Percentiles rank a stretch among this genome's conserved stretches.
These are phyloP conservation scores for Tupaia chinensis DNA, from an alignment of 2,113 vertebrate genomes.

Conservation along the genomic window DNA sequence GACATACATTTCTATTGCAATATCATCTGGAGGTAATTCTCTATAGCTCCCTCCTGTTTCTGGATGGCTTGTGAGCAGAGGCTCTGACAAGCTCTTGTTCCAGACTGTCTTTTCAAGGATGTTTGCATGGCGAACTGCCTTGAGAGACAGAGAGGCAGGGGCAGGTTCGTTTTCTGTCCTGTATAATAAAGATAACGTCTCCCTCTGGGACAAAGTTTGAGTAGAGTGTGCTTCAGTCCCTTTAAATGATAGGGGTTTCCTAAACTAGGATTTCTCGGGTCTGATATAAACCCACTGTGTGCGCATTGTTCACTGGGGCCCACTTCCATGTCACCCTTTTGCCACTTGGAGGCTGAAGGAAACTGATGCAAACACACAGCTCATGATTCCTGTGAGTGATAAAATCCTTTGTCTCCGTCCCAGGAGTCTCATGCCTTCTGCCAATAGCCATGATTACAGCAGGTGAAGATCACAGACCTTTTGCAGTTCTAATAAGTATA, in stretches of 20 bases:
- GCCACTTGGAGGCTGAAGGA: not conserved
- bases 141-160: not conserved
- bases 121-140: not conserved
- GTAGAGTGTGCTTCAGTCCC: not conserved
- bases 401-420: not conserved
- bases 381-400: not conserved
- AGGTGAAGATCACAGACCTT: not conserved
- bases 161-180: not conserved
- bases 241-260: conserved; percentile 20
- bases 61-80: not conserved
- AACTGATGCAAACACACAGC: not conserved
- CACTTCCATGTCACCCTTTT: not conserved
- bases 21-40: not conserved
- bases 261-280: not conserved
- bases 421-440: not conserved
- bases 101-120: not conserved
- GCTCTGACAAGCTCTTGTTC: not conserved
- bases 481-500: not conserved
- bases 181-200: not conserved
- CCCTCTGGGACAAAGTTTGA: not conserved
- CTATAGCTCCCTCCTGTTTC: not conserved
- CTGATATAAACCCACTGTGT: not conserved
- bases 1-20: not conserved
- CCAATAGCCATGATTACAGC: not conserved
- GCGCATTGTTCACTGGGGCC: not conserved